Evolutionary conservation across 2,113 vertebrate genomes (phyloP), one percentile per base, ranked within the genome.

Genomic region (Hyla sarda): DNA sequence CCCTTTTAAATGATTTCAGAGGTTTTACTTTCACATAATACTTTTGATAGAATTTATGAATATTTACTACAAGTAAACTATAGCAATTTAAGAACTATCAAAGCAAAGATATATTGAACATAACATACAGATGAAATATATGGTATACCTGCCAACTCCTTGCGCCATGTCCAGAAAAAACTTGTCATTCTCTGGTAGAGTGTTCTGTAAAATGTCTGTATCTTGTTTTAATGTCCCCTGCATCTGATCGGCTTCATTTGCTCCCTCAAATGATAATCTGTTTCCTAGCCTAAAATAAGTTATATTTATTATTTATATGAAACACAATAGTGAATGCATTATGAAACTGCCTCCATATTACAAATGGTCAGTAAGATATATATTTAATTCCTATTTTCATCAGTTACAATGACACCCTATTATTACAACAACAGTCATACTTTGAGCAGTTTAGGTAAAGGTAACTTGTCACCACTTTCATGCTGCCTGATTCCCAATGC

Each of bases 151-250:
- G 82, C 93, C 93, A 30, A 94, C 89, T 87, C 91, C 90, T 90
- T 92, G 93, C 71, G 93, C 92, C n/a, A 92, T 90, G 81, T 95
- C 95, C 87, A 93, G 92, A 90, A 94, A 95, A 84, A 95, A 93
- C 76, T 94, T 93, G 83, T 95, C 94, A 75, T 92, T 93, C 87
- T 95, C 94, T 83, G 93, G 90, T 82, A 95, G 60, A 0, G 89
- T 87, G 73, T 90, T 94, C 88, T 94, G 93, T 79, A 95, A 90
- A 90, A 92, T 87, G 11, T 94, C 93, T 88, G 91, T 90, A 52
- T 95, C 92, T 81, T 88, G 72, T 87, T 94, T 93, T 83, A 95
- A 86, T 13, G 94, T 91, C 30, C 87, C 91, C 0, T 87, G 92
- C 37, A 88, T 85, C 89, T 89, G 92, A 16, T 94, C 93, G 76